A percentile compares a stretch with the other conserved stretches of the same genome.
Conservation (phyloP, 2,797 vertebrate species). For the Gymnothorax javanicus region DNA sequence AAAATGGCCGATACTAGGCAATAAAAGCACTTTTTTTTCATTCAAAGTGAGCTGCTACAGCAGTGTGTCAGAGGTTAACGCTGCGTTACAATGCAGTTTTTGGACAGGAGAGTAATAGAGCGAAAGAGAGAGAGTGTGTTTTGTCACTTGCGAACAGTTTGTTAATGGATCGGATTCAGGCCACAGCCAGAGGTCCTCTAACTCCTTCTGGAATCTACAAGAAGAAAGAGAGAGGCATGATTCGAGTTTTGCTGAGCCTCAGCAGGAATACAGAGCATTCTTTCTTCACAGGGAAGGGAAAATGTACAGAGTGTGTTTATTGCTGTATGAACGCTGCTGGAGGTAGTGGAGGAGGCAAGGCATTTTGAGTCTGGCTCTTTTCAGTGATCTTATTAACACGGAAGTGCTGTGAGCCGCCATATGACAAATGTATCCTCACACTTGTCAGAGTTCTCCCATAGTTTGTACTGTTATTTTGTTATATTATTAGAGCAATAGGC, state of each 20-base stretch:
- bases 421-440: not conserved
- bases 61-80: not conserved
- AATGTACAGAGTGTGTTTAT: slow-evolving; percentile 56
- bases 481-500: slow-evolving; percentile 24
- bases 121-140: not conserved
- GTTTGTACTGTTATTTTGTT: slow-evolving; percentile 18
- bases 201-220: slow-evolving; percentile 12
- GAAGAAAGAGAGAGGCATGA: slow-evolving; percentile 35
- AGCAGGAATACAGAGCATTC: slow-evolving; percentile 38
- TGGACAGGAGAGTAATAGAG: slow-evolving; percentile 9
- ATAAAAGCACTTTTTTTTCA: not conserved
- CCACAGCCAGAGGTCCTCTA: not conserved
- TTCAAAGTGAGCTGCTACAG: not conserved
- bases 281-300: slow-evolving; percentile 52
- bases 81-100: not conserved
- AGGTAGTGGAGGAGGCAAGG: slow-evolving; percentile 32
- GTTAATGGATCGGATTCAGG: slow-evolving; percentile 55
- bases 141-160: not conserved
- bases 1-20: not conserved
- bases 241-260: slow-evolving; percentile 17
- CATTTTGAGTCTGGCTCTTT: slow-evolving; percentile 48
- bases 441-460: not conserved
- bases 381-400: slow-evolving; percentile 46
- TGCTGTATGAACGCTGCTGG: slow-evolving; percentile 54
- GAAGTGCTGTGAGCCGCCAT: slow-evolving; percentile 10